Evolutionary conservation across 2,113 vertebrate genomes (phyloP), one percentile per base, ranked within the genome.

Genomic region (Podocnemis expansa): DNA sequence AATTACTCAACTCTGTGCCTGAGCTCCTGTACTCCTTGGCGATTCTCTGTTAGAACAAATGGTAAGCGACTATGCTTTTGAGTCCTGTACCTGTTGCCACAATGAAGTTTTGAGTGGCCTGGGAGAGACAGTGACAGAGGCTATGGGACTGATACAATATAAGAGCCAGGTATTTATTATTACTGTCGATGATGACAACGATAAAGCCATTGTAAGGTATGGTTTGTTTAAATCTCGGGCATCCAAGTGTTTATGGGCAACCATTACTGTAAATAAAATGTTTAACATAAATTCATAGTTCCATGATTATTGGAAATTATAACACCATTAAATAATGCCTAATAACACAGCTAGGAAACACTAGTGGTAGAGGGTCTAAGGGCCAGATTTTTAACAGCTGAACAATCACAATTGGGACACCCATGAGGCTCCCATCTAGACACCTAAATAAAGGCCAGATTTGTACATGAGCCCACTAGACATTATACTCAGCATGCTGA

Each of bases 51-150:
- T 1, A 82, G 85, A 1, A 2, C 49, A 29, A 49, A 29, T 63
- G 94, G 38, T 2, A 22, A 85, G 78, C 55, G 10, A 2, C 10
- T 49, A 31, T 56, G 54, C 34, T 58, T 85, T 85, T 17, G 4
- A 60, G 43, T 78, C 60, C 93, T 83, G 34, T 87, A 78, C 80
- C 88, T n/a, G 55, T 84, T 83, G 80, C 58, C 70, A 8, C 75
- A n/a, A 84, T 47, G 31, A 85, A 89, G 34, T 56, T 51, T 82
- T 70, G 3, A 0, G 4, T 45, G 70, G 67, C 14, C 78, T 43
- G 38, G 67, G 6, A 27, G 63, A 14, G 60, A 11, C 13, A 49
- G 90, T 2, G 81, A 73, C 25, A 1, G 8, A 41, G 70, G 31
- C 60, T 5, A 29, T n/a, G 55, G 82, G 27, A 22, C 84, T 45